These are phyloP conservation scores for Oreochromis grahami DNA, from an alignment of 2,797 vertebrate genomes.

Conservation along the genomic window DNA sequence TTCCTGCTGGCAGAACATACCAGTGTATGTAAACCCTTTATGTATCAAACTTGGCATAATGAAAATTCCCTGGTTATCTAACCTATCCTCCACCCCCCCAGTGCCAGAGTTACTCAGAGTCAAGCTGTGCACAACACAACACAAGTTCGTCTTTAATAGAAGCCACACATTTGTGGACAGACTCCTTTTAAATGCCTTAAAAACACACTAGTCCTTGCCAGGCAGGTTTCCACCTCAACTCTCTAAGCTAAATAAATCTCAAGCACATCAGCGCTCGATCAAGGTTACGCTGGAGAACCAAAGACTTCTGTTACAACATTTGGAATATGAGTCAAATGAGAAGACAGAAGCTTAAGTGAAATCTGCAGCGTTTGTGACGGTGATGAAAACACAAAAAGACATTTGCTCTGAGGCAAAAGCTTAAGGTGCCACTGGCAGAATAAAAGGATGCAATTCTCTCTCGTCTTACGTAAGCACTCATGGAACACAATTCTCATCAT, in stretches of 20 bases:
- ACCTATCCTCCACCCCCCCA: not conserved
- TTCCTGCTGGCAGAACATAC: not conserved
- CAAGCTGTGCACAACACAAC: not conserved
- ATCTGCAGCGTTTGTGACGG: constrained; percentile 16
- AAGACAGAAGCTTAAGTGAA: constrained; percentile 2
- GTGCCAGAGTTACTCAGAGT: not conserved
- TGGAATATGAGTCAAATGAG: constrained; percentile 14
- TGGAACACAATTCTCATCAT: not conserved
- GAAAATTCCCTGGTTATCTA: not conserved
- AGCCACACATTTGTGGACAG: not conserved
- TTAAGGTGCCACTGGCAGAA: constrained; percentile 19
- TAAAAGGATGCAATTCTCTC: constrained; percentile 14
- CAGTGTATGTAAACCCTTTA: not conserved
- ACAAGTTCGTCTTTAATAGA: not conserved
- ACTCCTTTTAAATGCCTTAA: not conserved
- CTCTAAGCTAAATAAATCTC: not conserved
- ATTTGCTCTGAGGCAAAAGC: constrained; percentile 30
- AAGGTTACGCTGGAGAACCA: not conserved
- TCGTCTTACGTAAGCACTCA: not conserved
- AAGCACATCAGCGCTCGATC: not conserved
- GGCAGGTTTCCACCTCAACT: not conserved
- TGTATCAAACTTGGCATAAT: not conserved
- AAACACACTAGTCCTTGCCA: not conserved
- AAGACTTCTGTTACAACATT: not conserved
- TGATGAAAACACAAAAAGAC: constrained; percentile 45